Base-by-base conservation (phyloP, 2,113 vertebrate genomes). In the Tragelaphus buxtoni region DNA sequence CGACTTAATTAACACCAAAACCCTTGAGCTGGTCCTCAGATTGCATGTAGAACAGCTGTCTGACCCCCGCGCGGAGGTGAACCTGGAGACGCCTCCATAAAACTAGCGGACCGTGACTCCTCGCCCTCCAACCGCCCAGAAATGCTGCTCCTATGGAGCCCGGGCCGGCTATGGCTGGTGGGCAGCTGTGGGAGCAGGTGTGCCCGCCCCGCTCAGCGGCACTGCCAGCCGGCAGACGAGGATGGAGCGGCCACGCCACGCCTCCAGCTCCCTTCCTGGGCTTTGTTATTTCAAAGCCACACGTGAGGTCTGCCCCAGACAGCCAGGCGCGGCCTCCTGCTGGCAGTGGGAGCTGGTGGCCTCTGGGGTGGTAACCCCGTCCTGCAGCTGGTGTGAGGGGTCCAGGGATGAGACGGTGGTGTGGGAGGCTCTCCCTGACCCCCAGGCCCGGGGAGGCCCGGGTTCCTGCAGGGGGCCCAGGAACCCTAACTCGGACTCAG, bases 101-200 rank as follows among this genome's bases (percentile, higher is more conserved):
- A 98, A 97, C 95, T 98, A 98, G 98, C 96, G 92, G 97, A 90
- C 98, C 98, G 97, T 97, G 98, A 98, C 98, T 98, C 97, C 95
- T 95, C 83, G 32, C 90, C 92, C 97, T 96, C 98, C 97, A 92
- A 95, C 95, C 88, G 91, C 88, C 97, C 98, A 98, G 98, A 98
- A 98, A 97, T 18, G 97, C 98, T 97, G 97, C 95, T 97, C 98
- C 97, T 63, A 1, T 0, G 9, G 77, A 5, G 47, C 13, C 1
- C 0, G 0, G 61, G 28, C 3, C 4, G 0, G 81, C 39, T 2
- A 14, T 5, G 5, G 1, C 89, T 69, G 45, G 86, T 88, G 63
- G 97, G 96, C 98, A 98, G 98, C 98, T 99, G 98, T 94, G 39
- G 86, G 94, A 94, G 94, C 98, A 98, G 98, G 97, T 98, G 98